phyloP scores from a whole-genome alignment of 2,113 vertebrate species.

The Aldabrachelys gigantea region DNA sequence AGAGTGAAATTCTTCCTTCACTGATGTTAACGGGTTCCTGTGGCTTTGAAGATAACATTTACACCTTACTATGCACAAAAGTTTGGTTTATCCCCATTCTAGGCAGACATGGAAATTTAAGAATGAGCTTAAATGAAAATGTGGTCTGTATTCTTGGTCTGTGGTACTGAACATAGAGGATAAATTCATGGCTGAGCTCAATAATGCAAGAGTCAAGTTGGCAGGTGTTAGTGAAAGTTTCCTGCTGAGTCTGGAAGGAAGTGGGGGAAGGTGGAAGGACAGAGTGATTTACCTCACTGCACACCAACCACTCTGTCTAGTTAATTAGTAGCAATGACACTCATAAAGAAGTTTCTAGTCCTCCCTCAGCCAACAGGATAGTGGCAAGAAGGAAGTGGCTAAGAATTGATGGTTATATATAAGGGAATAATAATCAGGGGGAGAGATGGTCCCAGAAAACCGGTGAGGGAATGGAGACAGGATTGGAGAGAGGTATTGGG shows the following conservation, averaged over 20 bases:
- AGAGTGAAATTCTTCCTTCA: background rate
- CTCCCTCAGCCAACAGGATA: background rate
- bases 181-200: background rate
- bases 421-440: background rate
- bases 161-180: background rate
- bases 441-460: background rate
- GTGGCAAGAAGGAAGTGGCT: background rate
- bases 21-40: background rate
- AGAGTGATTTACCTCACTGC: background rate
- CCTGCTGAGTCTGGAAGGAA: background rate
- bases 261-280: background rate
- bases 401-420: background rate
- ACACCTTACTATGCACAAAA: background rate
- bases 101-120: background rate
- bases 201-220: background rate
- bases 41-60: background rate
- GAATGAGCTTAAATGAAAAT: background rate
- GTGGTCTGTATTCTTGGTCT: background rate
- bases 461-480: background rate
- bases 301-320: background rate
- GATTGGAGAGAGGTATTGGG: background rate
- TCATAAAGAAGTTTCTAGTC: background rate
- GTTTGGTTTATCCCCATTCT: background rate
- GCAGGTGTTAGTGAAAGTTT: background rate
- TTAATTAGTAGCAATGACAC: background rate